Evolutionary conservation across 2,888 invertebrate species (phyloP), one percentile per base, ranked within the genome.

Genomic region (Nudaria mundana): DNA sequence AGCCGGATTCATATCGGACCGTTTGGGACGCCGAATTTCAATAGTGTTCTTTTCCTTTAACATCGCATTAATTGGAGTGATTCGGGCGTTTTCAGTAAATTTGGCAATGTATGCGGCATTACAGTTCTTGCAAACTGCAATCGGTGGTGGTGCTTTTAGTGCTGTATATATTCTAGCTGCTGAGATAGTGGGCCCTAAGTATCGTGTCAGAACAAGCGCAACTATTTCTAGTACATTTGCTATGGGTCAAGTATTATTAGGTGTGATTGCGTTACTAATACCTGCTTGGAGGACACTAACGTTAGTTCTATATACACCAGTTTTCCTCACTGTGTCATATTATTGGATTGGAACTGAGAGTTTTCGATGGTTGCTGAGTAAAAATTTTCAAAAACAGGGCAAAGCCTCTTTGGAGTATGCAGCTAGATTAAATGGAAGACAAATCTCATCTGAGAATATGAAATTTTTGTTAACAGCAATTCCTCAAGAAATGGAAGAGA

Each of bases 101-200:
- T 84, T 84, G 33, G 62, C 70, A 2, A 86, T 86, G 86, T 86
- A 84, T 53, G 66, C 75, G 8, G 60, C 76, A 7, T 52, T 85
- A 23, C 85, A 87, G 44, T 81, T 85, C 48, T 56, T 83, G 45
- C 82, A 85, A 43, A 77, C 78, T 3, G 81, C 84, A n/a, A 63
- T 85, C 22, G 86, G 86, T 16, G 86, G 85, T 2, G 87, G 86
- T 11, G 62, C 78, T 8, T 87, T 74, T 37, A 86, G 85, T 44
- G 85, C 86, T 7, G 76, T 72, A n/a, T 87, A 87, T 46, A 82
- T 90, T 74, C 47, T 84, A 90, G 94, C 92, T 18, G 91, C 95
- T 54, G 96, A 96, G 81, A 80, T 95, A 56, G 94, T 95, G 8
- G 94, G 94, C 0, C 93, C 94, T 12, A 91, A 90, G 51, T 91